phyloP scores from a whole-genome alignment of 2,797 vertebrate genomes.

The Pseudopleuronectes americanus region DNA sequence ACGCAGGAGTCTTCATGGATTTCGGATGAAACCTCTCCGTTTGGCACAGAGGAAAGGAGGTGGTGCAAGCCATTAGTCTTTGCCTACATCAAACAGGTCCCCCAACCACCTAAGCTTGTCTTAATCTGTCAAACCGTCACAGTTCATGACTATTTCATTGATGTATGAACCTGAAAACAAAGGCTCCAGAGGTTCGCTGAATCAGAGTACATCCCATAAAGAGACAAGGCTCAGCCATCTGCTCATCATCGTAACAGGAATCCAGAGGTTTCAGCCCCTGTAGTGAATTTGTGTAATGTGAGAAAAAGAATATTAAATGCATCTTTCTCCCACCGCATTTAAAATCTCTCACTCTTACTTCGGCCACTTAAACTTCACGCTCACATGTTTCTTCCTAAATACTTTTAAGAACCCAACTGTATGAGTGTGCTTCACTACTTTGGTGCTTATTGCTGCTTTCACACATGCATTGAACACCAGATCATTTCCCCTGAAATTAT shows the following conservation, averaged over 20 bases:
- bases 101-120: conserved; percentile 33
- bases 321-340: conserved; percentile 22
- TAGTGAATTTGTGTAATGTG: conserved; percentile 60
- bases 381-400: conserved; percentile 38
- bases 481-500: no score
- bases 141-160: conserved; percentile 57
- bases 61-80: conserved; percentile 38
- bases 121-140: conserved; percentile 63
- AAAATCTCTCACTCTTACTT: conserved; percentile 39
- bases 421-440: conserved; percentile 28
- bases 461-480: no score
- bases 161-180: conserved; percentile 66
- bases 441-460: conserved; percentile 2
- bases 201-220: conserved; percentile 52
- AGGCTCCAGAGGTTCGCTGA: conserved; percentile 59
- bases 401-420: conserved; percentile 2
- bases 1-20: conserved; percentile 32
- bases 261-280: conserved; percentile 56
- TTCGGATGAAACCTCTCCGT: conserved; percentile 50
- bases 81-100: conserved; percentile 53
- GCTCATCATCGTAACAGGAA: conserved; percentile 68
- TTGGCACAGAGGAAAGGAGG: conserved; percentile 27
- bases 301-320: conserved; percentile 23
- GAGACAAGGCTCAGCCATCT: conserved; percentile 49
- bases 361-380: conserved; percentile 27